A percentile compares a stretch with the other conserved stretches of the same genome.
Evolutionary conservation across 2,113 vertebrate genomes (phyloP).

Genomic region (Lichenostomus cassidix): DNA sequence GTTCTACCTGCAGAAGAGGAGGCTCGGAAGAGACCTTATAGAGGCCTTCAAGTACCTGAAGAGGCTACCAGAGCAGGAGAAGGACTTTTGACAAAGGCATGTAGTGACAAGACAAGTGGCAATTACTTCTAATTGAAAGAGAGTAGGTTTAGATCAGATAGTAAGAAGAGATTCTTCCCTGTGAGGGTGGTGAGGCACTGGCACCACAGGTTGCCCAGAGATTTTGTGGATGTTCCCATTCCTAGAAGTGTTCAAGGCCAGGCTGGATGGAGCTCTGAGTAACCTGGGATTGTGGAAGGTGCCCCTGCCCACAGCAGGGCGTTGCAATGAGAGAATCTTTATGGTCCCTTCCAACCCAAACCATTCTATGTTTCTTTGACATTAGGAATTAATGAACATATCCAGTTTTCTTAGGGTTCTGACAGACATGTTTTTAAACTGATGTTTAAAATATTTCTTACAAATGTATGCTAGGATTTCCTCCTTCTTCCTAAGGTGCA

Average conservation of each 20-base stretch:
- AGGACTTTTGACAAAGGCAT: background rate
- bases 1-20: background rate
- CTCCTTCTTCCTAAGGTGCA: background rate
- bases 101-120: background rate
- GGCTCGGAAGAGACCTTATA: background rate
- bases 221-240: fast-evolving
- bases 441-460: background rate
- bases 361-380: background rate
- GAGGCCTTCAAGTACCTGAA: background rate
- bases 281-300: background rate
- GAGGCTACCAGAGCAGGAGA: background rate
- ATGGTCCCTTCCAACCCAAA: background rate
- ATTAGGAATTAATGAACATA: background rate
- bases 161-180: background rate
- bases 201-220: background rate
- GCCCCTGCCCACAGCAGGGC: background rate
- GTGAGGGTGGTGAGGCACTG: background rate
- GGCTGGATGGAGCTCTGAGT: fast-evolving
- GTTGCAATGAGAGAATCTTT: background rate
- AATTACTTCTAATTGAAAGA: background rate
- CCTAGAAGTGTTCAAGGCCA: background rate
- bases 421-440: background rate
- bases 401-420: background rate
- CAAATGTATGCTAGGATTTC: background rate
- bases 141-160: background rate